phyloP scores from a whole-genome alignment of 2,113 vertebrate genomes.

The Lamprologus tigripictilis region DNA sequence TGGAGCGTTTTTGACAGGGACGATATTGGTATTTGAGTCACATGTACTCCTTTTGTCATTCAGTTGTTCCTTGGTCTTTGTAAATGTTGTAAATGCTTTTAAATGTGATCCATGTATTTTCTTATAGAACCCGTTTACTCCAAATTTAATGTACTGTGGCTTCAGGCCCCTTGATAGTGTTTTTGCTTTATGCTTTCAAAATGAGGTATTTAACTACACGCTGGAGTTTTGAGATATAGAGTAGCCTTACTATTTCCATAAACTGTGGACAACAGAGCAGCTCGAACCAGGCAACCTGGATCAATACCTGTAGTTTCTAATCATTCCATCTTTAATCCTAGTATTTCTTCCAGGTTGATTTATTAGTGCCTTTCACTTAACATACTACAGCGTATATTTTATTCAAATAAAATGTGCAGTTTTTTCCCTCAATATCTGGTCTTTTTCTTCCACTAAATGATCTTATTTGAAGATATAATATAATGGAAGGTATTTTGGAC shows the following conservation, averaged over 20 bases:
- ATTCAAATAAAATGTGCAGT: not conserved
- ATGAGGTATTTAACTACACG: not conserved
- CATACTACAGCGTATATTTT: not conserved
- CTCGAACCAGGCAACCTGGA: not conserved
- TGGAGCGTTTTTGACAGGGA: not conserved
- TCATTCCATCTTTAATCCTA: not conserved
- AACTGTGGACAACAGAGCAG: not conserved
- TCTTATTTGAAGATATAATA: not conserved
- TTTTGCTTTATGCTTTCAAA: not conserved
- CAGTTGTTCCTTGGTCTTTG: not conserved
- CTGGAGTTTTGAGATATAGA: not conserved
- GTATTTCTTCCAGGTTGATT: not conserved
- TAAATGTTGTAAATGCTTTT: constrained; percentile 24
- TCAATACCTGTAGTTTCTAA: not conserved
- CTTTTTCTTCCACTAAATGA: not conserved
- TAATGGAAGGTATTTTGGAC: not conserved
- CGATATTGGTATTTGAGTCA: not conserved
- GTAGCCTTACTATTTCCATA: not conserved
- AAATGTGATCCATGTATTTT: not conserved
- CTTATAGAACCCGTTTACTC: not conserved
- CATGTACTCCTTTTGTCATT: not conserved
- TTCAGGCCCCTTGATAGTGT: not conserved
- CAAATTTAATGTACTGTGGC: not conserved
- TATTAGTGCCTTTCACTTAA: constrained; percentile 31
- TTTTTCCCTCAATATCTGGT: not conserved